Evolutionary conservation across 1,140 invertebrate genomes (phyloP).

Genomic region (Radopholus similis): DNA sequence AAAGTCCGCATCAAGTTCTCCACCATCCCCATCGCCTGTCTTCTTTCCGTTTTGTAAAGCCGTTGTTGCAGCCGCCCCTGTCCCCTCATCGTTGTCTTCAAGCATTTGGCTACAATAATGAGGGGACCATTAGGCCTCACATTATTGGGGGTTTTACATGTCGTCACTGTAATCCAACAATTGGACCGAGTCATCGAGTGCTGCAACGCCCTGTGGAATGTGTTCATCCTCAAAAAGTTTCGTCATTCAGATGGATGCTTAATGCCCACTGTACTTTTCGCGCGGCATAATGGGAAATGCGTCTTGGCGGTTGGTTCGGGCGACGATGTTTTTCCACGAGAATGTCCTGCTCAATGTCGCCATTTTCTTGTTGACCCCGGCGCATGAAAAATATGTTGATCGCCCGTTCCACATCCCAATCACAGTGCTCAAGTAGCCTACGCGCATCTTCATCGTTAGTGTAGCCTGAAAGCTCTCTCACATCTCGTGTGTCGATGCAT

Average conservation of each 20-base stretch:
- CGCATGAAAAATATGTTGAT: constrained; percentile 66
- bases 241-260: constrained; percentile 58
- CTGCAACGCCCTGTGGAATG: background rate
- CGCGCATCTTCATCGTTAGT: constrained; percentile 61
- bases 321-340: background rate
- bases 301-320: constrained; percentile 48
- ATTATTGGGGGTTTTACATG: background rate
- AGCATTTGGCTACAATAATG: background rate
- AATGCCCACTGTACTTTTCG: background rate
- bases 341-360: background rate
- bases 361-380: constrained; percentile 48
- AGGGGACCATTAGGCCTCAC: background rate
- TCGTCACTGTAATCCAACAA: background rate
- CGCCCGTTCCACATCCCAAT: constrained; percentile 65
- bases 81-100: background rate
- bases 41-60: background rate
- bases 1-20: constrained; percentile 52
- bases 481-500: too few species aligned
- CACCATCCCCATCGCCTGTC: constrained; percentile 34
- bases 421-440: constrained; percentile 63
- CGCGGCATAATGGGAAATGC: constrained; percentile 30
- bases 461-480: constrained; percentile 10
- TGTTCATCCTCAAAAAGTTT: background rate
- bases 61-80: background rate
- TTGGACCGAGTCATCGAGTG: background rate